Evolutionary conservation across 2,113 vertebrate species (phyloP), one percentile per base, ranked within the genome.

Genomic region (Micronisus gabar): DNA sequence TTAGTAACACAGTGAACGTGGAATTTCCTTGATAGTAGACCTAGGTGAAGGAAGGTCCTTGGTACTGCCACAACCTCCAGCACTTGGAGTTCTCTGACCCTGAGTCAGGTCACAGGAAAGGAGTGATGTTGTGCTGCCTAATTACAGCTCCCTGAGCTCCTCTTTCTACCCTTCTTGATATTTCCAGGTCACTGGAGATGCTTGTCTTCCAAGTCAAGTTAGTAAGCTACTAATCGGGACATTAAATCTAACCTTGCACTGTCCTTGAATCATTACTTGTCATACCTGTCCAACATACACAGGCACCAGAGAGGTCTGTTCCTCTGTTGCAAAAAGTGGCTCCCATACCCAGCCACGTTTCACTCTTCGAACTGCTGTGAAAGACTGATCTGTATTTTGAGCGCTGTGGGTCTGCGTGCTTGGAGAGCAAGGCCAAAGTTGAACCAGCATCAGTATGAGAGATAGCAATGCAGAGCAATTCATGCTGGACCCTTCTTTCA

Each of bases 281-380:
- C 90, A 62, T 99, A 99, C 99, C 99, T 98, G 98, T 95, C 99
- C 99, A 94, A 99, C 96, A 81, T 97, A 97, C 22, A 98, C 92
- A 62, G 95, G 97, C 62, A 87, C 86, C 7, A 80, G 94, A 61
- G 98, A 96, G 48, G 71, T 95, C 80, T 97, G 90, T 91, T 99
- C 99, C 95, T 99, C 99, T 3, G 97, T 98, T 66, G 97, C 99
- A 97, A 98, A 98, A 93, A 99, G 93, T 63, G 98, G 98, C 34
- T 98, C 98, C 99, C 99, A 99, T 76, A 99, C 95, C 99, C 99
- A 99, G 81, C 95, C 96, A 71, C 99, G 98, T 97, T 98, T 99
- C 81, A 98, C 95, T 97, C 98, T 98, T 32, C 8, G 86, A 73
- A 92, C 95, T 68, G 52, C 32, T 36, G 17, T 38, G 45, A 15